phyloP scores from a whole-genome alignment of 2,797 vertebrate genomes.

The Epinephelus awoara region DNA sequence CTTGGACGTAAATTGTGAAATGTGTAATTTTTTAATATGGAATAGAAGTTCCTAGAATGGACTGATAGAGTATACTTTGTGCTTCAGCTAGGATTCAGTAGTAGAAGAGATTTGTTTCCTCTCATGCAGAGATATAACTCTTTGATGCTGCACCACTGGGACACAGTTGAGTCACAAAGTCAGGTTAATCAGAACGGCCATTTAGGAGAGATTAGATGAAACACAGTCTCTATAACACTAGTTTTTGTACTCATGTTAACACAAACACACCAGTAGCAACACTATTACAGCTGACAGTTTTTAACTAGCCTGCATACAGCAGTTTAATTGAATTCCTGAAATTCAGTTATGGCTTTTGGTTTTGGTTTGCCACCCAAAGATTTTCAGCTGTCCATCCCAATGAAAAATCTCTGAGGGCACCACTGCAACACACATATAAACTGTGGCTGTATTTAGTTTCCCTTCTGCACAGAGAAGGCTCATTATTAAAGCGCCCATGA shows the following conservation, averaged over 20 bases:
- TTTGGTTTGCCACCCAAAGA: no score
- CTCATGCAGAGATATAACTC: neutral
- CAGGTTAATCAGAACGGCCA: slow-evolving; percentile 7
- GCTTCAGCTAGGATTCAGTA: no score
- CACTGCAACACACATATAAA: neutral
- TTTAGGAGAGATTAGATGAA: slow-evolving; percentile 23
- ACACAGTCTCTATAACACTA: neutral
- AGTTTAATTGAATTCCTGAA: no score
- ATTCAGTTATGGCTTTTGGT: no score
- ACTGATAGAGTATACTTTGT: no score
- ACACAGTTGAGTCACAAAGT: slow-evolving; percentile 3
- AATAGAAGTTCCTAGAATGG: no score
- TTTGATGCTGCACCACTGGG: neutral
- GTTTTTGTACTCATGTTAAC: slow-evolving; percentile 9
- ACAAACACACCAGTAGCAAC: neutral
- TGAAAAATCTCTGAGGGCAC: no score
- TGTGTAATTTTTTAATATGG: no score
- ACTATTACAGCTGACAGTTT: no score
- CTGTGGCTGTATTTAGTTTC: neutral
- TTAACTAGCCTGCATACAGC: no score
- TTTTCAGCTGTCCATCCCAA: no score
- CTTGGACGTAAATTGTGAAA: no score
- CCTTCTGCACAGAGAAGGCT: slow-evolving; percentile 2
- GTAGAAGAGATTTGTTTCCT: neutral
- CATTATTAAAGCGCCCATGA: neutral